Evolutionary conservation across 2,113 vertebrate species (phyloP).

Genomic region (Dasypus novemcinctus): DNA sequence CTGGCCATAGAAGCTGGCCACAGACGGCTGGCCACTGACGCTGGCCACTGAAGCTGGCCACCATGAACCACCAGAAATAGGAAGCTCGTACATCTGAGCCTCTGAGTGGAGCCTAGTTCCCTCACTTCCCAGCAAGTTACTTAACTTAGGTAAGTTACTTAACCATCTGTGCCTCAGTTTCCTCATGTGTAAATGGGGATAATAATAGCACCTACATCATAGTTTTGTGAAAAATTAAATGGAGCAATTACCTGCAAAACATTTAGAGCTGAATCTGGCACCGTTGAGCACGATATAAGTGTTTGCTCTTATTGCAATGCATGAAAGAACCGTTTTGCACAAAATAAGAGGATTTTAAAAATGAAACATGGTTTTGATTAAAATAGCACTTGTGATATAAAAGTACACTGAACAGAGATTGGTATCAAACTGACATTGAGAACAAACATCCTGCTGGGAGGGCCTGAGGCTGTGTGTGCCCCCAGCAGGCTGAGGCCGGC

Average conservation of each 20-base stretch:
- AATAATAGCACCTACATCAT: neutral
- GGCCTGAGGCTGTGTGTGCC: neutral
- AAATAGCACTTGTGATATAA: neutral
- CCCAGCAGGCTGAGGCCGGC: neutral
- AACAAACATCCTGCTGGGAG: neutral
- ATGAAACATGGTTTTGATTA: constrained; percentile 34
- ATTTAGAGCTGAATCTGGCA: neutral
- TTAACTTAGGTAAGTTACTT: neutral
- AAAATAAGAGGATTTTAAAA: neutral
- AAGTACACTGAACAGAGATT: neutral
- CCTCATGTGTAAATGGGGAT: neutral
- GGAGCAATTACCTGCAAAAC: neutral
- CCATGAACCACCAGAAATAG: neutral
- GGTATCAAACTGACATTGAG: neutral
- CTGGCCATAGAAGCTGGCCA: no score
- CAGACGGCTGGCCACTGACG: no score
- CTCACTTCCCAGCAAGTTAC: neutral
- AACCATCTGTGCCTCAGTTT: neutral
- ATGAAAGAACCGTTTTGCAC: neutral
- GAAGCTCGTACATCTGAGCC: accelerated
- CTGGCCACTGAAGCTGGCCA: no score
- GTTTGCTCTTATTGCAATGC: neutral
- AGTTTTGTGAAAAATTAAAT: neutral
- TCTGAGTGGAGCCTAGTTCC: neutral
- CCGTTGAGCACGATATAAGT: neutral